Conservation (phyloP, 2,113 vertebrate genomes). For the Crocuta crocuta region DNA sequence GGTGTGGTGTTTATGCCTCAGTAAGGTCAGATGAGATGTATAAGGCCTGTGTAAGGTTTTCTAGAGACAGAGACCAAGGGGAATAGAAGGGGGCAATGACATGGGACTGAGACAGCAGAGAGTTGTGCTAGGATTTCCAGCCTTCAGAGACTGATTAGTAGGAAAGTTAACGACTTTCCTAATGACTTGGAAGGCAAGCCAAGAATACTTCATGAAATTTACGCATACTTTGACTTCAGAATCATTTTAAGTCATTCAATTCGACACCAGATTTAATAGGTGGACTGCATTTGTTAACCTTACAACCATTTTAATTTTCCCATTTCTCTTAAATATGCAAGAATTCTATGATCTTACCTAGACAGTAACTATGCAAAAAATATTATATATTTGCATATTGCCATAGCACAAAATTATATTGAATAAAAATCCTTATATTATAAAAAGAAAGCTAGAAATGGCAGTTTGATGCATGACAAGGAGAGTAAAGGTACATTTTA, state of each 20-base stretch:
- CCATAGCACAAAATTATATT: conserved; percentile 37
- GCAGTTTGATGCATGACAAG: conserved; percentile 36
- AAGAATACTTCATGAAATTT: conserved; percentile 43
- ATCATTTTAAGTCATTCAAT: conserved; percentile 20
- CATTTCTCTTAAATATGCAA: conserved; percentile 45
- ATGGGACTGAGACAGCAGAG: background rate
- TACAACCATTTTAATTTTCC: conserved; percentile 47
- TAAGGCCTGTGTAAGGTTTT: background rate
- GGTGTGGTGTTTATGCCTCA: conserved; percentile 34
- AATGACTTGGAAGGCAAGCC: conserved; percentile 1
- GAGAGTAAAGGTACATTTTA: conserved; percentile 48
- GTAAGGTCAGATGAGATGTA: conserved; percentile 30
- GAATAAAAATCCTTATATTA: conserved; percentile 39
- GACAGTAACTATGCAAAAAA: background rate
- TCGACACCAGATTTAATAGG: conserved; percentile 45
- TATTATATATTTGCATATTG: conserved; percentile 15
- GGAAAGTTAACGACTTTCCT: conserved; percentile 36
- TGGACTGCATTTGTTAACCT: conserved; percentile 46
- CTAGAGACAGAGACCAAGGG: background rate
- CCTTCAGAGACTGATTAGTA: conserved; percentile 37
- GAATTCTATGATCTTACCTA: conserved; percentile 48
- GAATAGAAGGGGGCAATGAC: background rate
- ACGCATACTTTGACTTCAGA: background rate
- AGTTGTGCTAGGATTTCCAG: background rate
- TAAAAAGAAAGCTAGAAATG: conserved; percentile 36